Evolutionary conservation across 2,888 invertebrate species (phyloP), one percentile per base, ranked within the genome.

Genomic region (Dendrolimus houi): DNA sequence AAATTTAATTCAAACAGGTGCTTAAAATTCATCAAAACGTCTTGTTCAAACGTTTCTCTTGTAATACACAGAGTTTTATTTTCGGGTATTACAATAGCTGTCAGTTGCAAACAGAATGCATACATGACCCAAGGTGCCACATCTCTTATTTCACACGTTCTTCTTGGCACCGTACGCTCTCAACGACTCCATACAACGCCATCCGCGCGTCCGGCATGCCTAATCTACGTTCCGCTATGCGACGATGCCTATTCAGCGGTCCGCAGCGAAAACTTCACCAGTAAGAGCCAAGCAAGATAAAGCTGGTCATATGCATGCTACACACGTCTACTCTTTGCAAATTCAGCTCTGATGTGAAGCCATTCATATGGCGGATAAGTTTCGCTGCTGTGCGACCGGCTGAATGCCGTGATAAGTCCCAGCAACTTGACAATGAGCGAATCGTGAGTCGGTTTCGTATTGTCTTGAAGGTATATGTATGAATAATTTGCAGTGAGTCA

Each of bases 311-410:
- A 71, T 82, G 83, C 81, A 88, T 85, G 82, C 87, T 71, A 71
- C 78, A 78, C 88, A 88, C 89, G 87, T 87, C 85, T 71, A 81
- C 86, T 85, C 87, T 87, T 88, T 85, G 86, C 88, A 86, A 87
- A 87, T 85, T 88, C 87, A 75, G 71, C 74, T 75, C 74, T 83
- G 85, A 84, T 83, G 81, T 79, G 85, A 78, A 81, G 74, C 81
- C 81, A 85, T 86, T 87, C 87, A 85, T 70, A 73, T 67, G 66
- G 72, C 75, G 84, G 83, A 81, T 83, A 87, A 89, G 84, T 87
- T 88, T 81, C 75, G 74, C 73, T 76, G 65, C 78, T 77, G 79
- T 75, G 79, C 79, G 79, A 71, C 77, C 78, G 77, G 68, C 77
- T 79, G 82, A 81, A 80, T 78, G 76, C 71, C 69, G 76, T 81